These are phyloP conservation scores for Tricholaema leucomelas DNA, from an alignment of 2,113 vertebrate genomes.

Conservation along the genomic window DNA sequence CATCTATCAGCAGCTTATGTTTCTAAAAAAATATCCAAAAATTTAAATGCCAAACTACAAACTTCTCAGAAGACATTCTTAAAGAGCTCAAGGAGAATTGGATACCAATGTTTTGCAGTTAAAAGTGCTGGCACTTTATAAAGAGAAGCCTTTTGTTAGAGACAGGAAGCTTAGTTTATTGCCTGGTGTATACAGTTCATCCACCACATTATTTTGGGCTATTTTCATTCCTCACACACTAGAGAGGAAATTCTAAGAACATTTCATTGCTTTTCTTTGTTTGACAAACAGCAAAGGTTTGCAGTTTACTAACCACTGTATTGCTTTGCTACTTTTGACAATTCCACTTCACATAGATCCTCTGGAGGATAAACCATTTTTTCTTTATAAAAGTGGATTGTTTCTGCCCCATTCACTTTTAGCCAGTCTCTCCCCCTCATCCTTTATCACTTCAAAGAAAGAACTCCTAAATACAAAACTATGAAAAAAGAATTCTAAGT, in stretches of 20 bases:
- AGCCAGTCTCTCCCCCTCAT: not conserved
- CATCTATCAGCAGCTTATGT: conserved; percentile 32
- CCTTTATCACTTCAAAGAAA: not conserved
- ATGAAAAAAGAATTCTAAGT: accelerated
- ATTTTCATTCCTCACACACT: conserved; percentile 66
- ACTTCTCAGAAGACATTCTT: conserved; percentile 34
- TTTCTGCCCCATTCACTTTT: conserved; percentile 5
- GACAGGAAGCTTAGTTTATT: conserved; percentile 64
- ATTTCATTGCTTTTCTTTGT: conserved; percentile 60
- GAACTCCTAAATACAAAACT: not conserved
- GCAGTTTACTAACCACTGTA: conserved; percentile 28
- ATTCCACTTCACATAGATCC: conserved; percentile 30
- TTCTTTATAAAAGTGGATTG: conserved; percentile 4
- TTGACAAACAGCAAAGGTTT: conserved; percentile 40
- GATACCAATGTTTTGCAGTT: conserved; percentile 50
- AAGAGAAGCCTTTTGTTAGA: conserved; percentile 65
- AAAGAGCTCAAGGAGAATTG: conserved; percentile 42
- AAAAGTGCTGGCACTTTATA: conserved; percentile 52
- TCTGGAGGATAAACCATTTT: not conserved
- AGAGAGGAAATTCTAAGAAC: conserved; percentile 57
- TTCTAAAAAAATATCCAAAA: not conserved
- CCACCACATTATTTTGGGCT: conserved; percentile 61
- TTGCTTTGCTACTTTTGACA: conserved; percentile 42
- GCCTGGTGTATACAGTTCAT: conserved; percentile 58
- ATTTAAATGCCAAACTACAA: conserved; percentile 16